Evolutionary conservation across 2,797 vertebrate species (phyloP), one percentile per base, ranked within the genome.

Genomic region (Champsocephalus esox): DNA sequence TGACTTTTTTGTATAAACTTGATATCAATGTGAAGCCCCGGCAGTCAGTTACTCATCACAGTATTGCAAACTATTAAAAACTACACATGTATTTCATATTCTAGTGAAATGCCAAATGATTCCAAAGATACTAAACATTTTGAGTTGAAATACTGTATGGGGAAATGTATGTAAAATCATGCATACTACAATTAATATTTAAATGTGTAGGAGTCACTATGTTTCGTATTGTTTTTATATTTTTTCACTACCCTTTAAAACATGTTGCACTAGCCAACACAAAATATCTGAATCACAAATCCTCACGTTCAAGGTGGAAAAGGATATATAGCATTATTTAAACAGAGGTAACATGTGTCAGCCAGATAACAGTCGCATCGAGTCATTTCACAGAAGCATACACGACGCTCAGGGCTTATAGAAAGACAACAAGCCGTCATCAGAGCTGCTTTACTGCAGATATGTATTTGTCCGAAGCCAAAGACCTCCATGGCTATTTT

Each of bases 401-500:
- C 28, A 28, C 0, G 28, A 28, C 4, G 28, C 59, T 61, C 12
- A 38, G 43, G 8, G 24, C 5, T 28, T 28, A 28, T 28, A 28
- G 4, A 28, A 28, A 28, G 5, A 28, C 1, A 28, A 28, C 28
- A 28, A 28, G 4, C 28, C 21, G 9, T 58, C 11, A 13, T 38
- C 32, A 32, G 11, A n/a, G 12, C 24, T 62, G 4, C 21, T 76
- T 50, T 38, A 24, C n/a, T 59, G 24, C 24, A 17, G 9, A 34
- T 46, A 50, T 65, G 66, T n/a, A 46, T 75, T 70, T 69, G 13
- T 54, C 34, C 46, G 61, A 66, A 73, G 65, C 51, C 32, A n/a
- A 11, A 73, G 70, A 87, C 43, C 45, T 70, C 76, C 68, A 11
- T 55, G 54, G 73, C 74, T 91, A 89, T 92, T 92, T 92, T 89